Percentiles rank a stretch among this genome's conserved stretches.
phyloP scores from a whole-genome alignment of 2,888 invertebrate species.

The Parnassius glacialis region DNA sequence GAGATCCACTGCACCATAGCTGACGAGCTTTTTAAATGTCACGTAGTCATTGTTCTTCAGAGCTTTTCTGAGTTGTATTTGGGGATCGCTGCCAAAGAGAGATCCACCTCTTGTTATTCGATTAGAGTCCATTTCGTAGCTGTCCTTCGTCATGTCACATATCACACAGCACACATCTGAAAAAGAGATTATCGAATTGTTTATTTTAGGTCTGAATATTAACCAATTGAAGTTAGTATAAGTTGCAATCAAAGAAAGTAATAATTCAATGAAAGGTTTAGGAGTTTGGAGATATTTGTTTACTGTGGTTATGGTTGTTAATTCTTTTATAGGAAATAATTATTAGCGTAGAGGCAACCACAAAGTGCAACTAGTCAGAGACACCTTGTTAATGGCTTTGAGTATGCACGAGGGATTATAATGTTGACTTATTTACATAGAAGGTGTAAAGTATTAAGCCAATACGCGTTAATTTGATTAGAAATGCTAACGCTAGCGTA shows the following conservation, averaged over 20 bases:
- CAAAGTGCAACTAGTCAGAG: too few species aligned
- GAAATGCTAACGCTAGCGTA: conserved; percentile 19
- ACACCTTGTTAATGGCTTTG: conserved; percentile 6
- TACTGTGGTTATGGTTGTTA: background rate
- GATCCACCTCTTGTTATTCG: conserved; percentile 65
- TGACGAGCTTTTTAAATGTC: conserved; percentile 75
- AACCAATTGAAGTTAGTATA: conserved; percentile 43
- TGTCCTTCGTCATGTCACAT: conserved; percentile 66
- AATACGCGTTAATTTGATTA: conserved; percentile 23
- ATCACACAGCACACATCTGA: conserved; percentile 68
- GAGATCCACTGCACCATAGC: conserved; percentile 71
- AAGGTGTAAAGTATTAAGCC: conserved; percentile 25
- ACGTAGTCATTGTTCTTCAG: conserved; percentile 74
- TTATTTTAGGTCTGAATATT: conserved; percentile 45
- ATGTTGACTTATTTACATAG: conserved; percentile 20
- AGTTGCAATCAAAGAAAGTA: background rate
- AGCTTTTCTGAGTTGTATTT: conserved; percentile 73
- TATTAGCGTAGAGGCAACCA: too few species aligned
- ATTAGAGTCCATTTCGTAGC: conserved; percentile 72
- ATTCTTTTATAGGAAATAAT: too few species aligned
- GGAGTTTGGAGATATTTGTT: background rate
- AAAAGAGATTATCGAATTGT: conserved; percentile 47
- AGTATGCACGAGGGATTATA: conserved; percentile 10
- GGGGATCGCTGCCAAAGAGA: conserved; percentile 70
- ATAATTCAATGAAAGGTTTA: background rate